phyloP scores from a whole-genome alignment of 2,888 invertebrate species.

The Acanthopleura granulata region DNA sequence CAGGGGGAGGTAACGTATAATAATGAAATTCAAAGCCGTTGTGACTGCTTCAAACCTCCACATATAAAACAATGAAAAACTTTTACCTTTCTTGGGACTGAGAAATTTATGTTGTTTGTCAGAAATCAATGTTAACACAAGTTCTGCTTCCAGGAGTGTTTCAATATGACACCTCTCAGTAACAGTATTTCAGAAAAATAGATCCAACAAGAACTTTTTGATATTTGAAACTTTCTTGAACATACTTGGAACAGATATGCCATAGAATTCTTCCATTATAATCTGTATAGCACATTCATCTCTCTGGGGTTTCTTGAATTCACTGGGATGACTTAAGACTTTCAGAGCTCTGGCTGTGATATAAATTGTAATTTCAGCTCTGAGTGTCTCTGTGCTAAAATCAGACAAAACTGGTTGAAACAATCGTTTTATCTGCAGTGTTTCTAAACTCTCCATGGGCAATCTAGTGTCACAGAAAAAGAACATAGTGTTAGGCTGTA shows the following conservation, averaged over 20 bases:
- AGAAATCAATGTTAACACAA: too few relatives aligned
- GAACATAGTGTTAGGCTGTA: slow-evolving; percentile 31
- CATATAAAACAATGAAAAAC: too few relatives aligned
- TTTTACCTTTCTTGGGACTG: too few relatives aligned
- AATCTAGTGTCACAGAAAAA: slow-evolving; percentile 45
- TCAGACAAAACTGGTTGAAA: slow-evolving; percentile 30
- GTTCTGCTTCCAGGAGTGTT: too few relatives aligned
- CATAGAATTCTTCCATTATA: slow-evolving; percentile 51
- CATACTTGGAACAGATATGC: slow-evolving; percentile 1
- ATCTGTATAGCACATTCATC: slow-evolving; percentile 36
- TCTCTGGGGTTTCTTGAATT: slow-evolving; percentile 39
- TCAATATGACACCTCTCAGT: too few relatives aligned
- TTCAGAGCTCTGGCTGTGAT: slow-evolving; percentile 39
- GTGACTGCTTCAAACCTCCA: too few relatives aligned
- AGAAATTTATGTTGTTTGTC: too few relatives aligned
- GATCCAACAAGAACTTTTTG: too few relatives aligned
- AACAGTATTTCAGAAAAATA: too few relatives aligned
- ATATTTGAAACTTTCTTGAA: neutral
- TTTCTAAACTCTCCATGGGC: slow-evolving; percentile 35
- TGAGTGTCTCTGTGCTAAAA: slow-evolving; percentile 31
- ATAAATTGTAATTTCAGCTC: slow-evolving; percentile 40
- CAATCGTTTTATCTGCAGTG: slow-evolving; percentile 39
- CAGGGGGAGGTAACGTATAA: too few relatives aligned
- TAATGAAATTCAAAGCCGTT: too few relatives aligned
- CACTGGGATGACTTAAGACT: slow-evolving; percentile 47